Conservation (phyloP, 2,888 invertebrate genomes). For the Eristalis arbustorum region DNA sequence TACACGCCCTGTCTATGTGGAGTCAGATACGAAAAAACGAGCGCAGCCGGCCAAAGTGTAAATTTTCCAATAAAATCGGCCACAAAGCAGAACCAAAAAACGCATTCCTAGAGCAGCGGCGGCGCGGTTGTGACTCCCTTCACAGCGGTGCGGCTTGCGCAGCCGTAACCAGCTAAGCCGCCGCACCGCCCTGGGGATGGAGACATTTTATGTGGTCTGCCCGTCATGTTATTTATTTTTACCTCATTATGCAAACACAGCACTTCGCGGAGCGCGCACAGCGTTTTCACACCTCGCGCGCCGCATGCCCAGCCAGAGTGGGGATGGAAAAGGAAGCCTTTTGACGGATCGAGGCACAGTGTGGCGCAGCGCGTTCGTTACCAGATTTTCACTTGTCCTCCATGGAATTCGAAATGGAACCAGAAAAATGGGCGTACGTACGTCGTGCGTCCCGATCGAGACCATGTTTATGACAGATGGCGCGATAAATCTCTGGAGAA, state of each 20-base stretch:
- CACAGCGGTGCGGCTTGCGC: not conserved
- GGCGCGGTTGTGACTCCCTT: not conserved
- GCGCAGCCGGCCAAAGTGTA: slow-evolving; percentile 28
- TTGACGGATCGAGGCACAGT: slow-evolving; percentile 51
- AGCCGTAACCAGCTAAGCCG: not conserved
- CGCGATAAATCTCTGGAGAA: slow-evolving; percentile 57
- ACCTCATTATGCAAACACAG: slow-evolving; percentile 69
- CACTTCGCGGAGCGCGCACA: slow-evolving; percentile 39
- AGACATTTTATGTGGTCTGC: slow-evolving; percentile 66
- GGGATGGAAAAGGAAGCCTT: slow-evolving; percentile 43
- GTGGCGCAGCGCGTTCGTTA: slow-evolving; percentile 23
- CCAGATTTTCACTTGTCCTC: slow-evolving; percentile 58
- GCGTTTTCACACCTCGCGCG: slow-evolving; percentile 42
- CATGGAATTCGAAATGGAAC: slow-evolving; percentile 38
- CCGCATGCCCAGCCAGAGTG: not conserved
- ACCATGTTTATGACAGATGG: slow-evolving; percentile 67
- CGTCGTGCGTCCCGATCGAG: slow-evolving; percentile 44
- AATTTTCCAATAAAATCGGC: slow-evolving; percentile 61
- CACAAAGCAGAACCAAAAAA: slow-evolving; percentile 1
- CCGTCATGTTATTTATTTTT: slow-evolving; percentile 67
- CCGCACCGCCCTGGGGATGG: slow-evolving; percentile 11
- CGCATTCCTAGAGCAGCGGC: slow-evolving; percentile 33
- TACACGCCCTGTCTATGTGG: slow-evolving; percentile 53
- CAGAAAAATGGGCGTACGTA: slow-evolving; percentile 25
- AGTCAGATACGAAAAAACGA: slow-evolving; percentile 48